phyloP scores from a whole-genome alignment of 2,797 vertebrate species.

The Manis javanica region DNA sequence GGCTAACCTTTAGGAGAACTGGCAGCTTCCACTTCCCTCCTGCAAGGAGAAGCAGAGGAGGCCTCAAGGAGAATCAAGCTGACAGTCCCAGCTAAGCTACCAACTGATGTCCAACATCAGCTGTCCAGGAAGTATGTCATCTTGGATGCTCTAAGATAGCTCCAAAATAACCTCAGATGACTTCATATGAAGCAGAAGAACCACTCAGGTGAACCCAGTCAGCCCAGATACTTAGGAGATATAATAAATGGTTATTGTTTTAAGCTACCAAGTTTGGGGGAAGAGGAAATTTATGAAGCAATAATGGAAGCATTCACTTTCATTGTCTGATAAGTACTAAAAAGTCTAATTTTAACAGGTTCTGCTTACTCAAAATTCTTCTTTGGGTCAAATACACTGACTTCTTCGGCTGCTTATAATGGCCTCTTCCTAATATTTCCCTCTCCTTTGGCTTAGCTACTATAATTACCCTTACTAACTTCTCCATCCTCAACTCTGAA shows the following conservation, averaged over 20 bases:
- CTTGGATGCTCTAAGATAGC: background rate
- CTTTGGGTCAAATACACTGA: background rate
- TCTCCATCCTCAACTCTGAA: background rate
- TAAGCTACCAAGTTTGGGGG: background rate
- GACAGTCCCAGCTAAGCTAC: background rate
- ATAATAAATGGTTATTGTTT: background rate
- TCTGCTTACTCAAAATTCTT: constrained; percentile 3
- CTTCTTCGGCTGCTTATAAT: background rate
- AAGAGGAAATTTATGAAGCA: background rate
- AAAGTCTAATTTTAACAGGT: constrained; percentile 26
- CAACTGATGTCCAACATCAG: background rate
- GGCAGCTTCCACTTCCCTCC: background rate
- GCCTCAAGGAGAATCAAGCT: background rate
- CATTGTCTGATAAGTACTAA: constrained; percentile 21
- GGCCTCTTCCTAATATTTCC: background rate
- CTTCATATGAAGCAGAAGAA: constrained; percentile 16
- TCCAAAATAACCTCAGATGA: background rate
- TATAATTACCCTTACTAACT: background rate
- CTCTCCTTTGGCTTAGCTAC: background rate
- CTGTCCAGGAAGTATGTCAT: background rate
- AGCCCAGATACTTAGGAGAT: background rate
- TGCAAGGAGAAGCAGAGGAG: background rate
- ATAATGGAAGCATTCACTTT: constrained; percentile 28
- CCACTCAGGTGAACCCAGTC: background rate
- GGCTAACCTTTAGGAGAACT: background rate